Evolutionary conservation across 2,888 invertebrate species (phyloP).

Genomic region (Diogma glabrata): DNA sequence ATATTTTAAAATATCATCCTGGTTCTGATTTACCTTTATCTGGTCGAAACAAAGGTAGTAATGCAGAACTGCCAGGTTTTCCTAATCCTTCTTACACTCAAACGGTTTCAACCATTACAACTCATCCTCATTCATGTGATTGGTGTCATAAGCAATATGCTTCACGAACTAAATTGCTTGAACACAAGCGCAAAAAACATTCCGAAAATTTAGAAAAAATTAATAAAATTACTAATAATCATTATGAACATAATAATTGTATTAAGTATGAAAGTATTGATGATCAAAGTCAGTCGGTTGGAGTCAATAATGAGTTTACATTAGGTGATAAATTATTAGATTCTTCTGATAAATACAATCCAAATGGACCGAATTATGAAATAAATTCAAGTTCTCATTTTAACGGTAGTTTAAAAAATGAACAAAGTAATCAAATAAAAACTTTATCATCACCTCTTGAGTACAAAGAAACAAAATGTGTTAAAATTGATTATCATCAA

Average conservation of each 20-base stretch:
- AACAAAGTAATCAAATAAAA: neutral
- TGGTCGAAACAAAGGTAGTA: conserved; percentile 27
- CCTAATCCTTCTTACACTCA: conserved; percentile 53
- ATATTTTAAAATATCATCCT: conserved; percentile 73
- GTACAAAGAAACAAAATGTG: no score
- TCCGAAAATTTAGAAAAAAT: conserved; percentile 25
- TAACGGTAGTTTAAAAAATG: neutral
- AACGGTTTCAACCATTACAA: conserved; percentile 60
- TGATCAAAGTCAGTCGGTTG: no score
- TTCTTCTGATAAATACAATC: neutral
- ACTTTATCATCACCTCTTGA: no score
- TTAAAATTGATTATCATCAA: neutral
- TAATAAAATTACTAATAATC: neutral
- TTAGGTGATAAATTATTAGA: no score
- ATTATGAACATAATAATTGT: neutral
- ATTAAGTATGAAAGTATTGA: neutral
- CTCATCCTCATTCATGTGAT: conserved; percentile 57
- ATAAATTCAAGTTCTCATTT: conserved; percentile 1
- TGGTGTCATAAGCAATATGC: conserved; percentile 84
- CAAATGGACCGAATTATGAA: conserved; percentile 1
- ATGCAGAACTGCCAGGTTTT: conserved; percentile 29
- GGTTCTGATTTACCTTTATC: conserved; percentile 43
- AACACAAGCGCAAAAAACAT: conserved; percentile 56
- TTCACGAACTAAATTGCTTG: conserved; percentile 59
- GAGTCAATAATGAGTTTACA: no score